Percentiles rank a stretch among this genome's conserved stretches.
Evolutionary conservation across 2,797 vertebrate genomes (phyloP).

Genomic region (Agapornis canus): DNA sequence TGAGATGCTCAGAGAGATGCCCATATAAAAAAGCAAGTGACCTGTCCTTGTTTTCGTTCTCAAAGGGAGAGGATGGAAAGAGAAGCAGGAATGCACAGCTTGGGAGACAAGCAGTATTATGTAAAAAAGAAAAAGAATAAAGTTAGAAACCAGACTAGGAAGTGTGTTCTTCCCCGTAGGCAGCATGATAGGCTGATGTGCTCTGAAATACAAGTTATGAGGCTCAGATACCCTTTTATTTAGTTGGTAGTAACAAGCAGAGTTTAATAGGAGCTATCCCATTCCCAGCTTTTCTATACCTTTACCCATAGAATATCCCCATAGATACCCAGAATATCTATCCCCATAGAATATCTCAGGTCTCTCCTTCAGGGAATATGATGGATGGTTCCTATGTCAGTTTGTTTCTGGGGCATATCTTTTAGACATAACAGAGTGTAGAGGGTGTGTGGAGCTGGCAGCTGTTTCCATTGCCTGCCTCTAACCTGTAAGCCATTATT

Average conservation of each 20-base stretch:
- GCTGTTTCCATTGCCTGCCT: neutral
- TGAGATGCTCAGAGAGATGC: constrained; percentile 53
- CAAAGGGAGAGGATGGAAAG: constrained; percentile 25
- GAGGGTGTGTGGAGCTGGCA: neutral
- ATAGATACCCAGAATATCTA: no score
- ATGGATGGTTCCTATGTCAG: rapidly evolving
- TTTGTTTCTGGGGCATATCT: neutral
- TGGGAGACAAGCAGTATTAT: neutral
- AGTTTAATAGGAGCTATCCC: neutral
- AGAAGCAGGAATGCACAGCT: neutral
- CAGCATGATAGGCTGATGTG: neutral
- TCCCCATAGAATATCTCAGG: neutral
- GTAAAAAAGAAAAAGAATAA: neutral
- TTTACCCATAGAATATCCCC: neutral
- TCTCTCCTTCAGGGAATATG: neutral
- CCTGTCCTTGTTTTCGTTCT: constrained; percentile 77
- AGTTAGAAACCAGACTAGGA: neutral
- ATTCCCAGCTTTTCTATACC: neutral
- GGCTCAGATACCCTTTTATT: neutral
- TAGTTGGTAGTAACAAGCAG: neutral
- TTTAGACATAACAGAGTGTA: neutral
- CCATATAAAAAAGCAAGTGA: constrained; percentile 71
- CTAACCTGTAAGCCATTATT: rapidly evolving
- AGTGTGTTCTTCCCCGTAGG: neutral
- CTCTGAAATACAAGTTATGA: neutral